phyloP scores from a whole-genome alignment of 2,888 invertebrate species.

The Piscicola geometra region DNA sequence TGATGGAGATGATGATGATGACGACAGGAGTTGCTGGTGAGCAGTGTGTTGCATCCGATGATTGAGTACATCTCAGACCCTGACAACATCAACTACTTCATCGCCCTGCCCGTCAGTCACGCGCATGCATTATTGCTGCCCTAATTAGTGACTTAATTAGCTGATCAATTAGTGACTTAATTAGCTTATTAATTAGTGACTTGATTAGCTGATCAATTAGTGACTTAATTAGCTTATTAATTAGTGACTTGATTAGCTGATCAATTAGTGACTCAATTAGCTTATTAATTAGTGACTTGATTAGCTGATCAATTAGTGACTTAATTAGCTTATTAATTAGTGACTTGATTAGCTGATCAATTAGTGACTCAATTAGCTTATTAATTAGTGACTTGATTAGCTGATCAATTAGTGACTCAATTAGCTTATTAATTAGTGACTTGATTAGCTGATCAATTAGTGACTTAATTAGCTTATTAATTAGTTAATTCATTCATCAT shows the following conservation, averaged over 20 bases:
- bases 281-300: too few species aligned
- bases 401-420: not conserved
- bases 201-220: not conserved
- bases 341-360: too few species aligned
- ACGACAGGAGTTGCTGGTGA: conserved; percentile 71
- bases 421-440: too few species aligned
- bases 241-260: not conserved
- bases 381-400: not conserved
- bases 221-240: not conserved
- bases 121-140: not conserved
- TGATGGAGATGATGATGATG: not conserved
- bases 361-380: not conserved
- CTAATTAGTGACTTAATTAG: not conserved
- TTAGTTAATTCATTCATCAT: too few species aligned
- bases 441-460: not conserved
- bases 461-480: not conserved
- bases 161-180: not conserved
- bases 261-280: not conserved
- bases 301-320: not conserved
- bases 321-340: not conserved
- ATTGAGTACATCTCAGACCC: conserved; percentile 75
- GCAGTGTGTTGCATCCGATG: conserved; percentile 68
- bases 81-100: conserved; percentile 82
- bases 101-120: conserved; percentile 67
- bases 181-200: not conserved